phyloP scores from a whole-genome alignment of 2,113 vertebrate genomes.

The Callospermophilus lateralis region DNA sequence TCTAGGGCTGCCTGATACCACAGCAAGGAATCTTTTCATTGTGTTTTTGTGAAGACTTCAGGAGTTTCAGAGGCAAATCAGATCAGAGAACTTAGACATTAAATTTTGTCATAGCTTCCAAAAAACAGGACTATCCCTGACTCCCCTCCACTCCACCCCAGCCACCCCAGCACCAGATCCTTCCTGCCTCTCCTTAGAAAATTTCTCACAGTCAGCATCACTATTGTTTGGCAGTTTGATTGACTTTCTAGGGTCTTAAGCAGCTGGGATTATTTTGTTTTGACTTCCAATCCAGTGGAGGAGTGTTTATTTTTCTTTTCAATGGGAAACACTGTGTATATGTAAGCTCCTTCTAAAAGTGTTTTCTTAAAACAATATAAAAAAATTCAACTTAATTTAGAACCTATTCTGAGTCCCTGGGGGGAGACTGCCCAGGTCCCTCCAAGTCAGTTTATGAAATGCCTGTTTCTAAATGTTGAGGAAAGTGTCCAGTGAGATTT shows the following conservation, averaged over 20 bases:
- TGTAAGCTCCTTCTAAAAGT: constrained; percentile 66
- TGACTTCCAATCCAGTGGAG: constrained; percentile 69
- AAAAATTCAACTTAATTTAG: constrained; percentile 69
- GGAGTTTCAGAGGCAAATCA: not conserved
- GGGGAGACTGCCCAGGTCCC: not conserved
- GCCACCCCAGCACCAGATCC: not conserved
- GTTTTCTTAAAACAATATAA: constrained; percentile 72
- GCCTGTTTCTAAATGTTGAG: not conserved
- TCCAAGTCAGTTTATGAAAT: constrained; percentile 65
- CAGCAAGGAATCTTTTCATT: not conserved
- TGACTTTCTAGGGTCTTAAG: constrained; percentile 65
- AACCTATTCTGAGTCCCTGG: constrained; percentile 22
- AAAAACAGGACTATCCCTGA: not conserved
- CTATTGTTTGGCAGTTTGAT: constrained; percentile 69
- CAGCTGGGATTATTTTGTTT: constrained; percentile 80
- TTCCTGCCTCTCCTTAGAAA: not conserved
- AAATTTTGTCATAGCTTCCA: not conserved
- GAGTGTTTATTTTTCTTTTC: constrained; percentile 83
- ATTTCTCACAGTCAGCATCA: constrained; percentile 47
- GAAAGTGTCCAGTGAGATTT: not conserved
- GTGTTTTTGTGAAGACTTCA: not conserved
- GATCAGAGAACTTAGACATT: not conserved
- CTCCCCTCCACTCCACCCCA: rapidly evolving
- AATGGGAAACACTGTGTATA: constrained; percentile 74
- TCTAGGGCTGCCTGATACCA: not conserved